Base-by-base conservation (phyloP, 2,113 vertebrate species). In the Chiloscyllium plagiosum region DNA sequence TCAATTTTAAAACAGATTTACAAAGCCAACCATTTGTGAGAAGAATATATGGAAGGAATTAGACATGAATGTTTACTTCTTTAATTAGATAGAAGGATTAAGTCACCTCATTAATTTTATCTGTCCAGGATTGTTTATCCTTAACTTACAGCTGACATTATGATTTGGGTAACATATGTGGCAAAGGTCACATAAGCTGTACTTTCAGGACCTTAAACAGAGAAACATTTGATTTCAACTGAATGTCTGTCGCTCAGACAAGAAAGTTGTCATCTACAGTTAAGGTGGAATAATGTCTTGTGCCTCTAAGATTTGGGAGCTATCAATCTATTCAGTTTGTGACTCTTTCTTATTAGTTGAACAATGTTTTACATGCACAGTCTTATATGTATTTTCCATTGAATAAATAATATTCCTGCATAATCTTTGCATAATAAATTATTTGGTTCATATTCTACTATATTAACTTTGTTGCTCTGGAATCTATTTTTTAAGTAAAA, bases 321-420 rank as follows among this genome's bases (percentile, higher is more conserved):
- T 20, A 37, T 93, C 33, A 66, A 93, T 93, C 61, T 93, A 42
- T 93, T 93, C 89, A 93, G 17, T 93, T 93, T 65, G 61, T 65
- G 19, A 68, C n/a, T 68, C 7, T 2, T 22, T n/a, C 17, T 93
- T 66, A 19, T 93, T 66, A 66, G 89, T 37, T 93, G 33, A 93
- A n/a, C 33, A 92, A 68, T 93, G 61, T 65, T 61, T 92, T 92
- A 29, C 29, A 19, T 65, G 1, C n/a, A 92, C 5, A 65, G 56
- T n/a, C 56, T 61, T 17, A 92, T n/a, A 92, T 92, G 56, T 33
- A 19, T 65, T 61, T 56, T 92, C 61, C 37, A 68, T 65, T 93
- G 6, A 93, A n/a, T n/a, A 66, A 93, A 89, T 86, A 93, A 93
- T 66, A 68, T 8, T 83, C 80, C 29, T 68, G 15, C n/a, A 37